Conservation (phyloP, 92 coral and sea anemone genomes). For the Epizoanthus rinbou region DNA sequence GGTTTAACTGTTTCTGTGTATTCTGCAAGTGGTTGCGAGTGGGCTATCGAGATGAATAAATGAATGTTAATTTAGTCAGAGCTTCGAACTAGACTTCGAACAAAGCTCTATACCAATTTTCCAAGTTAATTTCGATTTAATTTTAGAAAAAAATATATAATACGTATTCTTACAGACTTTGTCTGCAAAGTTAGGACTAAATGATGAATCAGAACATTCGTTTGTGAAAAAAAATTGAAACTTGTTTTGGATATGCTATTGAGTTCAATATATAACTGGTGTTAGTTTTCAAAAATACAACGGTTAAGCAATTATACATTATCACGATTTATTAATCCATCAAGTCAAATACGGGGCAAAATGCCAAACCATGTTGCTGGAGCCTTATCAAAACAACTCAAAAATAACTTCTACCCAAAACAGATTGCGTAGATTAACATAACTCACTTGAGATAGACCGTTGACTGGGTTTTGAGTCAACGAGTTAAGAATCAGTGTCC, state of each 20-base stretch:
- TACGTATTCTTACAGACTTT: constrained; percentile 14
- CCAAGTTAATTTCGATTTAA: constrained; percentile 9
- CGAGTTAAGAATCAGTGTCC: background rate
- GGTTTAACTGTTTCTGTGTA: constrained; percentile 4
- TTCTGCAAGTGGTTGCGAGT: background rate
- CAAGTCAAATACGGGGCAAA: background rate
- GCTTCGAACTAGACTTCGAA: constrained; percentile 14
- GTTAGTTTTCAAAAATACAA: constrained; percentile 24
- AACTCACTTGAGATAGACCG: background rate
- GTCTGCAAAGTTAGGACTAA: constrained; percentile 13
- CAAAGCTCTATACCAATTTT: background rate
- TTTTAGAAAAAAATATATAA: constrained; percentile 2
- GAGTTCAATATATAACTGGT: constrained; percentile 21
- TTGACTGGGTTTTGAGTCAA: background rate
- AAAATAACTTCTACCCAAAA: background rate
- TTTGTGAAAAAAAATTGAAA: constrained; percentile 36
- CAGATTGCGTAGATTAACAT: background rate
- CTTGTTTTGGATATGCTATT: constrained; percentile 33
- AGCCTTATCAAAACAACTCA: constrained; percentile 13
- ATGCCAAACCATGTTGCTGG: constrained; percentile 19
- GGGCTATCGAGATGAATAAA: background rate
- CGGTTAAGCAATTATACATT: constrained; percentile 19
- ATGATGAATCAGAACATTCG: constrained; percentile 41
- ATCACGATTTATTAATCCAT: constrained; percentile 4
- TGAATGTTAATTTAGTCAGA: background rate